These are phyloP conservation scores for Hydrozoanthus tunicans DNA, from an alignment of 64 coral and sea anemone species.

Conservation along the genomic window DNA sequence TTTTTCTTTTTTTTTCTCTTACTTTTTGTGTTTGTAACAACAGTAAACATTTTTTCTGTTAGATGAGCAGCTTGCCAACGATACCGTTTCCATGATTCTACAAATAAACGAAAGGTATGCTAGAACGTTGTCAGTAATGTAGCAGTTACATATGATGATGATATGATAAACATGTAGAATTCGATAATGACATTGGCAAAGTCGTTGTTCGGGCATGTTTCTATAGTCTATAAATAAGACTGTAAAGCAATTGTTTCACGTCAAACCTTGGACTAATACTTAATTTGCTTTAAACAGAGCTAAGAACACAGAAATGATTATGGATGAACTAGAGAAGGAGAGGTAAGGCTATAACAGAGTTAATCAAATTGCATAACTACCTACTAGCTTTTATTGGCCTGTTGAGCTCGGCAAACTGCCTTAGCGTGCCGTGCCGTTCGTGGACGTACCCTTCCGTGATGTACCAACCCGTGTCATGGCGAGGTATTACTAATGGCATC, in stretches of 20 bases:
- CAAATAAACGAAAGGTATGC: conserved; percentile 94
- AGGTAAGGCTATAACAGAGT: background rate
- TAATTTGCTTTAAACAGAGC: conserved; percentile 3
- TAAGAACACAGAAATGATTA: conserved; percentile 51
- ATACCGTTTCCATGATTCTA: conserved; percentile 88
- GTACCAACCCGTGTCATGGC: no score
- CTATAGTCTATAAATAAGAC: background rate
- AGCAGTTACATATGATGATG: background rate
- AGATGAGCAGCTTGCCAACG: conserved; percentile 92
- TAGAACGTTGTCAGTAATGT: background rate
- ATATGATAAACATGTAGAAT: no score
- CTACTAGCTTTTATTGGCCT: no score
- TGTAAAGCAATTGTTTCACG: no score
- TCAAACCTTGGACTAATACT: no score
- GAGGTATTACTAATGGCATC: no score
- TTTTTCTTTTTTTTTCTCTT: background rate
- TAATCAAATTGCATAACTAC: no score
- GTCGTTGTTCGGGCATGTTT: background rate
- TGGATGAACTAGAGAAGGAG: conserved; percentile 54
- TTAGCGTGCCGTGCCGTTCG: no score
- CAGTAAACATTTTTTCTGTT: background rate
- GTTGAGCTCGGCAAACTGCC: no score
- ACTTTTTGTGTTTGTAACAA: background rate
- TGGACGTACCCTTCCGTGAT: no score
- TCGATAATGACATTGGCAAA: no score